A percentile compares a stretch with the other conserved stretches of the same genome.
Evolutionary conservation across 37 sponge, comb jelly and placozoan species (phyloP).

Genomic region (Beroe forskalii): DNA sequence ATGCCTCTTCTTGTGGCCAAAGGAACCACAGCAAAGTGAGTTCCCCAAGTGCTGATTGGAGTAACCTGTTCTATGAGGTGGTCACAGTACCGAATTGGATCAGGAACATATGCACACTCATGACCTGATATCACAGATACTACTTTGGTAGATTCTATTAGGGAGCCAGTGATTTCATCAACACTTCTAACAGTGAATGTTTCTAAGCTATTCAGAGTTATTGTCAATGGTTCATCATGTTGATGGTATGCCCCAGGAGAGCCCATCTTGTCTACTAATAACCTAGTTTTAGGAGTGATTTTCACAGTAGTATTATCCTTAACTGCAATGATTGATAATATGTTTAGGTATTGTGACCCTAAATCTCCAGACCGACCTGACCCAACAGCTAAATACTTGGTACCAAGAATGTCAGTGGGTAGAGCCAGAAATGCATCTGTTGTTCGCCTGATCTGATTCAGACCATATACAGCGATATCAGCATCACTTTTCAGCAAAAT

Average conservation of each 20-base stretch:
- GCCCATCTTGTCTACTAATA: neutral
- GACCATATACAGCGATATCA: conserved; percentile 51
- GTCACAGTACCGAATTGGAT: conserved; percentile 58
- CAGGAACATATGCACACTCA: conserved; percentile 67
- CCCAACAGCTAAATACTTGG: conserved; percentile 20
- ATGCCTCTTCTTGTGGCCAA: conserved; percentile 46
- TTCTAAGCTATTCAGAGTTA: conserved; percentile 6
- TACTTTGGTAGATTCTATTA: conserved; percentile 30
- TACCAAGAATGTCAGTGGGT: conserved; percentile 29
- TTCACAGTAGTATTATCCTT: conserved; percentile 61
- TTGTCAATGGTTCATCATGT: neutral
- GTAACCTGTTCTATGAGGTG: conserved; percentile 66
- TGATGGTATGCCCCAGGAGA: neutral
- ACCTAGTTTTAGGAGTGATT: neutral
- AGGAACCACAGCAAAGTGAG: conserved; percentile 61
- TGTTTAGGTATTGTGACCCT: neutral
- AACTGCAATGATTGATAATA: conserved; percentile 20
- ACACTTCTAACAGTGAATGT: conserved; percentile 39
- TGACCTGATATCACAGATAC: conserved; percentile 68
- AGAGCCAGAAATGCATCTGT: conserved; percentile 42
- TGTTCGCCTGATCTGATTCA: conserved; percentile 30
- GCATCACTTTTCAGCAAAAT: conserved; percentile 17
- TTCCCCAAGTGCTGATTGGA: conserved; percentile 60
- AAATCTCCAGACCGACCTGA: neutral
- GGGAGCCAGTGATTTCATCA: conserved; percentile 41